Evolutionary conservation across 2,797 vertebrate species (phyloP), one percentile per base, ranked within the genome.

Genomic region (Sebastes matsubarae): DNA sequence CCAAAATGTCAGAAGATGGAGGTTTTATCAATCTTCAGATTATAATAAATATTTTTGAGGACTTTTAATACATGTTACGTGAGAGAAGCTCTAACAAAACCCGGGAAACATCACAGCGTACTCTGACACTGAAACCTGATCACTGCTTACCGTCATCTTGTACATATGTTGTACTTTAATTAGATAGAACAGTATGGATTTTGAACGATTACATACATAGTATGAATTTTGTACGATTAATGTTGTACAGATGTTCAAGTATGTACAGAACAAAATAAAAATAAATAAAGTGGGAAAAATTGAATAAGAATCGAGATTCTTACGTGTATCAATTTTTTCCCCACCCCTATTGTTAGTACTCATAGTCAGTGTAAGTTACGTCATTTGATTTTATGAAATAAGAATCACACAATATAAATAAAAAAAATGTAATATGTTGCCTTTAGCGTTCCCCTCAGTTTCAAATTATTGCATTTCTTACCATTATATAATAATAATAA

Each of bases 81-180:
- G 20, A 52, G 50, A 46, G 42, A n/a, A 52, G 8, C 18, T 20
- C 18, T 52, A 0, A 52, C 18, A 52, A 52, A 52, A n/a, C 1
- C 0, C 20, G 1, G 50, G 0, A n/a, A 11, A 16, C 50, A n/a
- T 22, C 4, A n/a, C 8, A 2, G 20, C 20, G 8, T n/a, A 20
- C 46, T 50, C 18, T 57, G 42, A 52, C 50, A n/a, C 50, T n/a
- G 20, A 52, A 52, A 52, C 46, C 46, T 20, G 46, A 52, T 20
- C 2, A 0, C 46, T 52, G 46, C 18, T 52, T 52, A 9, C 18
- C 2, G 4, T 52, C 46, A 52, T 52, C 46, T 18, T n/a, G 46
- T 52, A 52, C 46, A n/a, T 52, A n/a, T n/a, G 20, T 52, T n/a
- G 20, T n/a, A 52, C 46, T 52, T 52, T n/a, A 20, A 52, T 52